A percentile compares a stretch with the other conserved stretches of the same genome.
phyloP scores from a whole-genome alignment of 2,797 vertebrate species.

The Antennarius maculatus region DNA sequence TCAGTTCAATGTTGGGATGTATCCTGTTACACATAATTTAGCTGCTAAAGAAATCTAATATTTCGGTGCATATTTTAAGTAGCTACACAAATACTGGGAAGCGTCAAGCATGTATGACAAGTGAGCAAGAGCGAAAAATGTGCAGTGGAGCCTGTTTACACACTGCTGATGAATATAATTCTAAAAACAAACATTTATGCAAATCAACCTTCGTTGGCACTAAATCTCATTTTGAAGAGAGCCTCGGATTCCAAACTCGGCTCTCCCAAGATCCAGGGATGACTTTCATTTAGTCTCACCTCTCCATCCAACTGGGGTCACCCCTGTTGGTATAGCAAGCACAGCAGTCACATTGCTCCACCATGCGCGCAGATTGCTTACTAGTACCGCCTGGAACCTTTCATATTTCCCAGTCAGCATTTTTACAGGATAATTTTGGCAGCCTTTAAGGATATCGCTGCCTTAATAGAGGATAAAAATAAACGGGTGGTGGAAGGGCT shows the following conservation, averaged over 20 bases:
- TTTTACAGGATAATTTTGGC: conserved; percentile 83
- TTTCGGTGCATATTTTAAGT: conserved; percentile 15
- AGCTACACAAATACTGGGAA: neutral
- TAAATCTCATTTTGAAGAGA: conserved; percentile 56
- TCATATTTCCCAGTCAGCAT: conserved; percentile 83
- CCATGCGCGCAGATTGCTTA: conserved; percentile 83
- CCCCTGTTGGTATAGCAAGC: conserved; percentile 83
- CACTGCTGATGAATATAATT: conserved; percentile 46
- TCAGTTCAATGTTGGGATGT: conserved; percentile 48
- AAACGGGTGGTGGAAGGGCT: conserved; percentile 77
- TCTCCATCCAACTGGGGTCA: conserved; percentile 79
- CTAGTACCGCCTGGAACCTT: conserved; percentile 81
- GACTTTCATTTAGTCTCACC: conserved; percentile 80
- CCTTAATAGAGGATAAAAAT: conserved; percentile 84
- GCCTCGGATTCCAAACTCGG: conserved; percentile 62
- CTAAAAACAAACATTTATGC: conserved; percentile 57
- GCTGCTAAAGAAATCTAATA: conserved; percentile 6
- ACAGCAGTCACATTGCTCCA: conserved; percentile 82
- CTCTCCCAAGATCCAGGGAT: conserved; percentile 72
- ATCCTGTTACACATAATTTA: conserved; percentile 18
- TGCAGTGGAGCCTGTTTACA: conserved; percentile 35
- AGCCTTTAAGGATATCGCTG: conserved; percentile 83
- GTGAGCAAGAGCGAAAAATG: neutral
- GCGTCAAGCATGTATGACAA: neutral
- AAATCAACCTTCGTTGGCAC: conserved; percentile 51